Conservation (phyloP, 2,888 invertebrate genomes). For the Sphaerophoria taeniata region DNA sequence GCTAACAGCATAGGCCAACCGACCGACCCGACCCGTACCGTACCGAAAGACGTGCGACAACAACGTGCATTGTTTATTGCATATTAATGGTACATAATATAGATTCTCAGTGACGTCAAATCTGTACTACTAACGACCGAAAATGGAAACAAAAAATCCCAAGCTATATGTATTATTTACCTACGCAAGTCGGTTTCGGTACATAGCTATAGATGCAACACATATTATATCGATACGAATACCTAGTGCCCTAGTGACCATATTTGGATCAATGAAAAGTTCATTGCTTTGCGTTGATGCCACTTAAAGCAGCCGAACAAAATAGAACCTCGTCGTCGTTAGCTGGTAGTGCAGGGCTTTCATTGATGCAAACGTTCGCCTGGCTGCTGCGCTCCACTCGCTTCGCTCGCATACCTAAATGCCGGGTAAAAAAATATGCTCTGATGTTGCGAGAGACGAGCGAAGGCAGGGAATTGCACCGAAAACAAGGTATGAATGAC, state of each 20-base stretch:
- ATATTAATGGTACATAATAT: constrained; percentile 38
- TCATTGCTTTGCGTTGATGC: constrained; percentile 73
- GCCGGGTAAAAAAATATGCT: constrained; percentile 33
- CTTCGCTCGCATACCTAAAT: constrained; percentile 30
- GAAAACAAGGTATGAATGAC: constrained; percentile 62
- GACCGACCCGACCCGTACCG: not conserved
- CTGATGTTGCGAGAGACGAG: constrained; percentile 8
- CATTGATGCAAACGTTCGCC: constrained; percentile 69
- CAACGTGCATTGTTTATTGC: constrained; percentile 59
- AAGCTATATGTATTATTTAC: constrained; percentile 43
- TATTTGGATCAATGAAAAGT: constrained; percentile 75
- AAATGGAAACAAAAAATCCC: constrained; percentile 21
- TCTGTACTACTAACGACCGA: constrained; percentile 49
- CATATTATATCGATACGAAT: constrained; percentile 27
- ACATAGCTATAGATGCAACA: constrained; percentile 47
- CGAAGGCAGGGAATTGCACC: constrained; percentile 22
- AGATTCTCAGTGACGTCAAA: constrained; percentile 65
- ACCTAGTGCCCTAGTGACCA: constrained; percentile 74
- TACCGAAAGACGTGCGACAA: constrained; percentile 46
- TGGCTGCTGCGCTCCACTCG: constrained; percentile 32
- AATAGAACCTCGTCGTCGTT: constrained; percentile 7
- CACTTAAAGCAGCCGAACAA: not conserved
- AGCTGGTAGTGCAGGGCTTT: constrained; percentile 44
- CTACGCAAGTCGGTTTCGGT: constrained; percentile 36
- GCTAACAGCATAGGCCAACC: constrained; percentile 43